phyloP scores from a whole-genome alignment of 2,113 vertebrate genomes.

The Hydrochoerus hydrochaeris region DNA sequence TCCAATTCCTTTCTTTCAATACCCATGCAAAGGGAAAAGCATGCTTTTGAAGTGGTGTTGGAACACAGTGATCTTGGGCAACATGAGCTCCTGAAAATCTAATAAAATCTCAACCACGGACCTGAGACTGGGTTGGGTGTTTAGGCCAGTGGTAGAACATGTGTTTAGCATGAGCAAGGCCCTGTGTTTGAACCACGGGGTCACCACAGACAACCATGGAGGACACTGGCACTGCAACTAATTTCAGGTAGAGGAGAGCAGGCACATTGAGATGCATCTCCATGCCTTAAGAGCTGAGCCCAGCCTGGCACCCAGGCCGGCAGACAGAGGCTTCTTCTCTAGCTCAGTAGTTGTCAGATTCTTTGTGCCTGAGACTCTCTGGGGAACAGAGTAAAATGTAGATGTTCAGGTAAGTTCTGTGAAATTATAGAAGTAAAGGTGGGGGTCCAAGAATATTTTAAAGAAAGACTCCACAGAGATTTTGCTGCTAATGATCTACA shows the following conservation, averaged over 20 bases:
- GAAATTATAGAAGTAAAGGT: background rate
- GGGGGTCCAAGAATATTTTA: background rate
- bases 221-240: background rate
- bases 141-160: background rate
- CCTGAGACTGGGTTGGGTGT: background rate
- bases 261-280: background rate
- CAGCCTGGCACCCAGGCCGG: background rate
- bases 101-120: background rate
- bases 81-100: background rate
- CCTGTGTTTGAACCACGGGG: background rate
- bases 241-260: background rate
- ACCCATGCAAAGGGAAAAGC: background rate
- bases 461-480: slow-evolving; percentile 25
- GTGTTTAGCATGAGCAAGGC: background rate
- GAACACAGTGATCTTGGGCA: background rate
- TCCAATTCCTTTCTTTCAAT: background rate
- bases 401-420: background rate
- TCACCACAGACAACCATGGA: background rate
- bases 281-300: background rate
- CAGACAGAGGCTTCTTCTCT: background rate
- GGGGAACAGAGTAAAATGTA: background rate
- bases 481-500: background rate
- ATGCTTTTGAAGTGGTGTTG: background rate
- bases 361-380: background rate
- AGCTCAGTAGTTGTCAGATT: background rate